Percentiles rank a stretch among this genome's conserved stretches.
Evolutionary conservation across 2,113 vertebrate species (phyloP).

Genomic region (Ptyas mucosa): DNA sequence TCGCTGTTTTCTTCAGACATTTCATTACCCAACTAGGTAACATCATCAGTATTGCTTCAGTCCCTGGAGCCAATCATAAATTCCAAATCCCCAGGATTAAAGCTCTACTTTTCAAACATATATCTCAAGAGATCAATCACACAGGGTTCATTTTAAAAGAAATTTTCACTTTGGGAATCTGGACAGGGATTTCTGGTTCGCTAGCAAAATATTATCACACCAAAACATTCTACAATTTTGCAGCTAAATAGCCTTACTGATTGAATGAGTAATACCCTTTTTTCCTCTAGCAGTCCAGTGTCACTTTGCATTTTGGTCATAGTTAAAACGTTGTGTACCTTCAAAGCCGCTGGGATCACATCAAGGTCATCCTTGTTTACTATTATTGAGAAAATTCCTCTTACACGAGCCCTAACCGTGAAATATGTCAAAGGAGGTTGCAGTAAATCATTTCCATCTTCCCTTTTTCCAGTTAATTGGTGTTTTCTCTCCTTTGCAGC

Average conservation of each 20-base stretch:
- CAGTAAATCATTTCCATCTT: not conserved
- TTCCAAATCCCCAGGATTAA: not conserved
- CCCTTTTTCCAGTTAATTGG: constrained; percentile 14
- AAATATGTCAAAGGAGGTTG: not conserved
- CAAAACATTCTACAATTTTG: not conserved
- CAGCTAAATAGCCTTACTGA: not conserved
- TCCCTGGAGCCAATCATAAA: not conserved
- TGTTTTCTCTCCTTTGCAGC: not conserved
- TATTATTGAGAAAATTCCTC: not conserved
- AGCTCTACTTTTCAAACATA: too few relatives aligned
- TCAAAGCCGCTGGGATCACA: not conserved
- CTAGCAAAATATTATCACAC: not conserved
- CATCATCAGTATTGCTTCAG: not conserved
- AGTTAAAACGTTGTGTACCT: not conserved
- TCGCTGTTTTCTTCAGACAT: not conserved
- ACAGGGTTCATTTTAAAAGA: not conserved
- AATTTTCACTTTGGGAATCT: not conserved
- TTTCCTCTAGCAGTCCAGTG: not conserved
- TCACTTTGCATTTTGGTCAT: not conserved
- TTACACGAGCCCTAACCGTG: not conserved
- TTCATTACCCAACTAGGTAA: not conserved
- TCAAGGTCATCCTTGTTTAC: not conserved
- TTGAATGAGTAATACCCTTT: not conserved
- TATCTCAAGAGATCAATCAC: not conserved
- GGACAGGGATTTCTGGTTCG: not conserved